phyloP scores from a whole-genome alignment of 2,888 invertebrate genomes.

The Gastracanthus pulcherrimus region DNA sequence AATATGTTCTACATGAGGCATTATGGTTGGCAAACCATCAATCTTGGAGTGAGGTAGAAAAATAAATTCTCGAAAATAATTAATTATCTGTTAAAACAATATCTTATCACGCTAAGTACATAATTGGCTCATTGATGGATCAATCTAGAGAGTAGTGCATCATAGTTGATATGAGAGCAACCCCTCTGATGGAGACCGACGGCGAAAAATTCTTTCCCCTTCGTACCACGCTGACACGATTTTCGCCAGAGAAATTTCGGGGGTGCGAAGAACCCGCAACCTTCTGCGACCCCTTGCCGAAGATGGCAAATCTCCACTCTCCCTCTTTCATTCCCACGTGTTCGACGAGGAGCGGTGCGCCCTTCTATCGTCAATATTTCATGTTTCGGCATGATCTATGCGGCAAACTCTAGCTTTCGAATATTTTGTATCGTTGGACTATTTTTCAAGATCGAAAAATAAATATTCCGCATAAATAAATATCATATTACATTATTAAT shows the following conservation, averaged over 20 bases:
- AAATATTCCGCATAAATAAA: too few relatives aligned
- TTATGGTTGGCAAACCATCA: not conserved
- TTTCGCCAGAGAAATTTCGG: constrained; percentile 29
- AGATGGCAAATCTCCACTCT: constrained; percentile 18
- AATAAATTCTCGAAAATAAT: constrained; percentile 16
- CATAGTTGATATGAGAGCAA: constrained; percentile 9
- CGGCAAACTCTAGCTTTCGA: not conserved
- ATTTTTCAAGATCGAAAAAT: too few relatives aligned
- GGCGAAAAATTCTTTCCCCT: constrained; percentile 1
- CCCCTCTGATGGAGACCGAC: not conserved
- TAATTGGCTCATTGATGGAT: constrained; percentile 36
- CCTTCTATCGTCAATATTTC: constrained; percentile 26
- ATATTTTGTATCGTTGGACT: too few relatives aligned
- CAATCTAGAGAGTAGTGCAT: constrained; percentile 14
- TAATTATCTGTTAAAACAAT: not conserved
- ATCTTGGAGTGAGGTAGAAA: not conserved
- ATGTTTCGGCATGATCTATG: not conserved
- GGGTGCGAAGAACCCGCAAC: not conserved
- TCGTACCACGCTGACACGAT: constrained; percentile 25
- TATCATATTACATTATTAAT: too few relatives aligned
- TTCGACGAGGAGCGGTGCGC: not conserved
- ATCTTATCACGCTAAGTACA: not conserved
- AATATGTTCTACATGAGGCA: too few relatives aligned
- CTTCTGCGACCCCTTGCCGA: not conserved
- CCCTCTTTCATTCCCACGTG: not conserved